Evolutionary conservation across 2,888 invertebrate genomes (phyloP).

Genomic region (Archips xylosteana): DNA sequence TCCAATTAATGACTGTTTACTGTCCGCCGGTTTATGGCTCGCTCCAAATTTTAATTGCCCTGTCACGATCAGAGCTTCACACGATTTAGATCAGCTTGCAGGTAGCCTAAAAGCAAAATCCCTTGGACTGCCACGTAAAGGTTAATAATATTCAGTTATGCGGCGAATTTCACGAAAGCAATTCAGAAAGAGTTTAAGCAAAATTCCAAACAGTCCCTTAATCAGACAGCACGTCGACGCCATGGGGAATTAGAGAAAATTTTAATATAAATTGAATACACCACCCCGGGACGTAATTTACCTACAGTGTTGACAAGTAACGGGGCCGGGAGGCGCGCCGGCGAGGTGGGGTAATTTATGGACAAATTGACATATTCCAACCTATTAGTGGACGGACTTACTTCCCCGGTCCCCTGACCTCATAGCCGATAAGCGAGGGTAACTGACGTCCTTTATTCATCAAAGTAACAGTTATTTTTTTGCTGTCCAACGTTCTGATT

Average conservation of each 20-base stretch:
- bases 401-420: slow-evolving; percentile 40
- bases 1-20: slow-evolving; percentile 24
- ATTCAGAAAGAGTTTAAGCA: slow-evolving; percentile 34
- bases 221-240: slow-evolving; percentile 41
- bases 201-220: slow-evolving; percentile 38
- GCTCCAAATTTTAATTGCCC: slow-evolving; percentile 2
- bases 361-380: slow-evolving; percentile 69
- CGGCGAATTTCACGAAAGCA: slow-evolving; percentile 23
- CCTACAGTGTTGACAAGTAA: slow-evolving; percentile 70
- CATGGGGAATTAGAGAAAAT: slow-evolving; percentile 41
- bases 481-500: neutral
- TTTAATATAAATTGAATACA: slow-evolving; percentile 43
- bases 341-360: slow-evolving; percentile 70
- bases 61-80: neutral
- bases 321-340: slow-evolving; percentile 49
- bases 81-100: slow-evolving; percentile 12
- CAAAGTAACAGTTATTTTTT: slow-evolving; percentile 10
- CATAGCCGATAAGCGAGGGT: slow-evolving; percentile 31
- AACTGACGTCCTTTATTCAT: slow-evolving; percentile 28
- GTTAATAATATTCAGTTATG: slow-evolving; percentile 40
- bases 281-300: slow-evolving; percentile 40
- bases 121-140: neutral
- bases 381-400: slow-evolving; percentile 57
- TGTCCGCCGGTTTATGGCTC: slow-evolving; percentile 10
- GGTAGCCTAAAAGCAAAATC: neutral